Evolutionary conservation across 2,113 vertebrate genomes (phyloP).

Genomic region (Eulemur rufifrons): DNA sequence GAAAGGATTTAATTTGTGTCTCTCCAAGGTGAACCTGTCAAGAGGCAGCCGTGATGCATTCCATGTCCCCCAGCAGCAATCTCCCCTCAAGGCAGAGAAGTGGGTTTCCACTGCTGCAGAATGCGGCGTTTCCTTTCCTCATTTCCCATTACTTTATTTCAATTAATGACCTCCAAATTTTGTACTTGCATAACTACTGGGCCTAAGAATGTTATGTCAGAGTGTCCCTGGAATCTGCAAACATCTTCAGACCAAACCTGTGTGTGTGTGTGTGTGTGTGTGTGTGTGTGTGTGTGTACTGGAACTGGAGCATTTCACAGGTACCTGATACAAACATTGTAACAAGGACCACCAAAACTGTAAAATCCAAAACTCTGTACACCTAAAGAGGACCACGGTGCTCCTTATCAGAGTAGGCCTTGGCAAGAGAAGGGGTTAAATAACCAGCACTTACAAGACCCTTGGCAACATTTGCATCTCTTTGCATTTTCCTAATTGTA

Average conservation of each 20-base stretch:
- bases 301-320: conserved; percentile 41
- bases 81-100: conserved; percentile 74
- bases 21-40: conserved; percentile 85
- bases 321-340: conserved; percentile 2
- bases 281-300: not conserved
- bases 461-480: not conserved
- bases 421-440: conserved; percentile 45
- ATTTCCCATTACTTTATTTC: conserved; percentile 78
- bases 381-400: not conserved
- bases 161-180: conserved; percentile 55
- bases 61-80: conserved; percentile 78
- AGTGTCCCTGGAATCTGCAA: conserved; percentile 50
- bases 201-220: conserved; percentile 20
- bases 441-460: not conserved
- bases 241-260: not conserved
- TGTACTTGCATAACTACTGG: not conserved
- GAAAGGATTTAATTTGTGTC: conserved; percentile 87
- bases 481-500: conserved; percentile 26
- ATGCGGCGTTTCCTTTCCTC: conserved; percentile 72
- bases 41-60: conserved; percentile 84
- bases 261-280: not conserved
- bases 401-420: not conserved
- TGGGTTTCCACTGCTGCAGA: conserved; percentile 64
- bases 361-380: not conserved
- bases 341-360: conserved; percentile 48